These are phyloP conservation scores for Leucophenga maculata DNA, from an alignment of 2,888 invertebrate genomes.

Conservation along the genomic window DNA sequence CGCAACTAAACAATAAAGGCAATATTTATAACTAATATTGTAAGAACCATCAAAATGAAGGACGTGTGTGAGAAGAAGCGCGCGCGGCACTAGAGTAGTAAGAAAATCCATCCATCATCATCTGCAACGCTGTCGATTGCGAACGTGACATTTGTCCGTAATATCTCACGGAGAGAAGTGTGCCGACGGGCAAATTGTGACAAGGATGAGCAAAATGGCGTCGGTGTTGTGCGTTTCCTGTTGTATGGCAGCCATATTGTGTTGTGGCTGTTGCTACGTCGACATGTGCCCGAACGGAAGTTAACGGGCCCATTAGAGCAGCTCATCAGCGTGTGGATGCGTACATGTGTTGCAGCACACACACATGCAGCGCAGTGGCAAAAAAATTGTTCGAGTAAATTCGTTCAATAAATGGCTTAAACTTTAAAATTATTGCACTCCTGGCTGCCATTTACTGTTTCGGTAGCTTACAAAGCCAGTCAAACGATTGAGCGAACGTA, in stretches of 20 bases:
- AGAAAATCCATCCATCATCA: neutral
- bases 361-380: neutral
- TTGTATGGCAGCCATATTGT: neutral
- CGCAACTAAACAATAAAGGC: no score
- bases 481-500: neutral
- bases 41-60: no score
- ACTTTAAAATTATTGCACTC: conserved; percentile 1
- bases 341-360: no score
- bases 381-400: neutral
- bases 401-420: neutral
- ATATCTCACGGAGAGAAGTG: neutral
- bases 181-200: neutral
- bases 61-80: neutral
- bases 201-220: neutral
- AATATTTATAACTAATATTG: no score
- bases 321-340: no score
- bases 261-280: neutral
- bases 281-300: neutral
- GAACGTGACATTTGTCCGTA: conserved; percentile 1
- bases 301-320: neutral
- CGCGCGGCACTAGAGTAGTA: neutral
- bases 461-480: neutral
- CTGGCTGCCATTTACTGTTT: neutral
- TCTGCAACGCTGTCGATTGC: neutral
- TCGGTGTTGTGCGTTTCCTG: neutral